Conservation (phyloP, 2,113 vertebrate genomes). For the Menidia beryllina region DNA sequence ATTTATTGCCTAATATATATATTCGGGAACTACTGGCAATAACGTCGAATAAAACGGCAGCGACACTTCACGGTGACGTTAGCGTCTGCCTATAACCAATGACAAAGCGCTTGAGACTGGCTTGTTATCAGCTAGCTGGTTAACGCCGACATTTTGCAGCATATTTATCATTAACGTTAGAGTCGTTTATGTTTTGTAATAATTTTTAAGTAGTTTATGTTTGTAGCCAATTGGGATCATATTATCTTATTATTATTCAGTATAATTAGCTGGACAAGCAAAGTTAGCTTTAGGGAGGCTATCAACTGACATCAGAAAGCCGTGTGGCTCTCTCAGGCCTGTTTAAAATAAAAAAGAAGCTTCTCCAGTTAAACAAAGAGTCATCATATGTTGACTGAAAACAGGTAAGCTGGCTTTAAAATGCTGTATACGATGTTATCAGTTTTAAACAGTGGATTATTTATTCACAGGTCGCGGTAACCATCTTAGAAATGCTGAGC, state of each 20-base stretch:
- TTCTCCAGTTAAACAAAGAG: constrained; percentile 22
- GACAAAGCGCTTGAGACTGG: constrained; percentile 32
- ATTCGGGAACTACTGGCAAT: not conserved
- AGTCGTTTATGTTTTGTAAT: not conserved
- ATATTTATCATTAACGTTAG: not conserved
- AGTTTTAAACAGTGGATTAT: not conserved
- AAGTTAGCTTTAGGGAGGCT: constrained; percentile 45
- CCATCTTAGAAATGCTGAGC: not conserved
- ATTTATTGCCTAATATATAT: not conserved
- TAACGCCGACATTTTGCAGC: not conserved
- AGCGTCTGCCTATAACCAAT: constrained; percentile 40
- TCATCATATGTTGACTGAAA: constrained; percentile 83
- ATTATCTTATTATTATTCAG: not conserved
- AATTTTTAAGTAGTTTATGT: not conserved
- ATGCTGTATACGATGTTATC: not conserved
- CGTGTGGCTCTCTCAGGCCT: not conserved
- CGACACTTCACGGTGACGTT: constrained; percentile 12
- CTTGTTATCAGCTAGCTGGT: constrained; percentile 14
- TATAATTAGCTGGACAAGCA: constrained; percentile 19
- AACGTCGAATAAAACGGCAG: not conserved
- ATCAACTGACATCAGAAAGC: constrained; percentile 17
- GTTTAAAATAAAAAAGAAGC: constrained; percentile 20
- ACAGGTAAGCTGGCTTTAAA: constrained; percentile 67
- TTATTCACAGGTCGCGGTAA: not conserved
- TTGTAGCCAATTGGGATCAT: constrained; percentile 19